phyloP scores from a whole-genome alignment of 2,113 vertebrate species.

The Xiphophorus maculatus region DNA sequence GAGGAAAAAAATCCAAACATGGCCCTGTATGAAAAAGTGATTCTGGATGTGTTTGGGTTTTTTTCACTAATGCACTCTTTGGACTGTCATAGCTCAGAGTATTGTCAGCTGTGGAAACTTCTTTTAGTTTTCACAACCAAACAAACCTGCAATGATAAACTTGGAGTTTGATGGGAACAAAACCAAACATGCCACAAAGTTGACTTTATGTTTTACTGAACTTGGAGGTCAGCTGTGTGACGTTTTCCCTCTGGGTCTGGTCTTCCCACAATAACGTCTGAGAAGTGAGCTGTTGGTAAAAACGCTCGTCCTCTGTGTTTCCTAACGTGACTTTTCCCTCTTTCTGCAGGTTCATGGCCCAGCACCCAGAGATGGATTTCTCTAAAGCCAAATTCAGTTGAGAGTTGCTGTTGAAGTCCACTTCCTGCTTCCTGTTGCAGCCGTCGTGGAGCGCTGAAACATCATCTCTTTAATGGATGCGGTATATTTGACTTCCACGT shows the following conservation, averaged over 20 bases:
- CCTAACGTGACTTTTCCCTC: no score
- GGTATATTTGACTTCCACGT: conserved; percentile 18
- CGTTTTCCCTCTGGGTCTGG: no score
- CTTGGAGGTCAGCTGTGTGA: neutral
- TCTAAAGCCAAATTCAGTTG: conserved; percentile 86
- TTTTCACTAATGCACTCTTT: neutral
- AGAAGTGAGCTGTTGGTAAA: neutral
- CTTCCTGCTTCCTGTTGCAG: neutral
- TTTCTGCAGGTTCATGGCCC: conserved; percentile 81
- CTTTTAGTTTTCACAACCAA: neutral
- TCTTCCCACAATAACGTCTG: neutral
- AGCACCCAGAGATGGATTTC: conserved; percentile 86
- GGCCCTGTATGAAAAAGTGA: no score
- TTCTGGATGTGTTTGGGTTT: no score
- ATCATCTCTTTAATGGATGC: neutral
- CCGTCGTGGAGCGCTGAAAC: neutral
- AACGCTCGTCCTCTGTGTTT: neutral
- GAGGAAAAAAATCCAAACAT: no score
- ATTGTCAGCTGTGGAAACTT: neutral
- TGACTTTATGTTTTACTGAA: neutral
- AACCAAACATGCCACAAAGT: neutral
- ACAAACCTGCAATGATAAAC: no score
- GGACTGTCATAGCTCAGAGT: neutral
- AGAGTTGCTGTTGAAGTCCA: conserved; percentile 21
- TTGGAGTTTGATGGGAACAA: no score